These are phyloP conservation scores for Anguilla anguilla DNA, from an alignment of 2,797 vertebrate species.

Conservation along the genomic window DNA sequence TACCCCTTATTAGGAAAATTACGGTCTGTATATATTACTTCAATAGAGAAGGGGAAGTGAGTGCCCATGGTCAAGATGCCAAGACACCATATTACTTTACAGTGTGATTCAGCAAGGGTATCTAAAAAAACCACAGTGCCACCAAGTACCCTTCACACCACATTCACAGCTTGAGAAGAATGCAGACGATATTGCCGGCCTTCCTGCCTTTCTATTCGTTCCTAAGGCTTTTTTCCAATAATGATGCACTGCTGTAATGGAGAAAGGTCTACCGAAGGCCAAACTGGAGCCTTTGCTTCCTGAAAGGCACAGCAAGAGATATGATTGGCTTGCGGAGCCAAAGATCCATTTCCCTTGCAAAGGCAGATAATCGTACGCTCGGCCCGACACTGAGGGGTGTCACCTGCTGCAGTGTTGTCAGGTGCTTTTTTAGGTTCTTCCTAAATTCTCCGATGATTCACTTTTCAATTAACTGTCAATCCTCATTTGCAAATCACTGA, in stretches of 20 bases:
- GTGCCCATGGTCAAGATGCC: neutral
- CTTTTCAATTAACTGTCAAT: neutral
- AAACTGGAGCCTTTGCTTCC: neutral
- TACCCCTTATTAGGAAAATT: too few relatives aligned
- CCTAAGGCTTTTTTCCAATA: neutral
- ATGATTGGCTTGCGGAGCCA: neutral
- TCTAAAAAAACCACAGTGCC: neutral
- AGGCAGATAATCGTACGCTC: neutral
- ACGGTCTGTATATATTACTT: neutral
- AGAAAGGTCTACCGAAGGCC: neutral
- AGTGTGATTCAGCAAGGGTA: neutral
- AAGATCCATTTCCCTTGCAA: neutral
- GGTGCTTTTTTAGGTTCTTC: neutral
- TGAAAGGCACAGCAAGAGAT: neutral
- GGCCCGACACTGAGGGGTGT: neutral
- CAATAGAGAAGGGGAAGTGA: neutral
- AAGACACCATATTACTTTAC: slow-evolving; percentile 5
- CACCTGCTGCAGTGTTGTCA: neutral
- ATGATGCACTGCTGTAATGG: neutral
- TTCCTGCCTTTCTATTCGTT: neutral
- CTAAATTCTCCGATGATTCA: neutral
- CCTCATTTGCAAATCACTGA: neutral
- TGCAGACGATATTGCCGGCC: neutral
- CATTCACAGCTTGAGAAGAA: neutral
- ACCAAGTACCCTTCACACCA: neutral